A percentile compares a stretch with the other conserved stretches of the same genome.
phyloP scores from a whole-genome alignment of 2,888 invertebrate species.

The Limenitis camilla region DNA sequence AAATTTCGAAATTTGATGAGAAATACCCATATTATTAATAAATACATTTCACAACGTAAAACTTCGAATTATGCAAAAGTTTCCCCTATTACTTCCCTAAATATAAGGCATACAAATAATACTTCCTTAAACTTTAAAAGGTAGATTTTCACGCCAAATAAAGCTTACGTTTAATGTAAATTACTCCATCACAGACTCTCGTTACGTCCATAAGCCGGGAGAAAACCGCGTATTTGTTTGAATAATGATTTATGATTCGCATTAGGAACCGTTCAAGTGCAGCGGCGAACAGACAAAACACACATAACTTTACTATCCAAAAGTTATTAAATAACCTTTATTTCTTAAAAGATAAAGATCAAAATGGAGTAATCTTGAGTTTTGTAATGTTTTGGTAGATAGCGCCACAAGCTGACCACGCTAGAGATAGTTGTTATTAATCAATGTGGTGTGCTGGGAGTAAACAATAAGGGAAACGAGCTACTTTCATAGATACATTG shows the following conservation, averaged over 20 bases:
- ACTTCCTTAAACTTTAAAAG: not conserved
- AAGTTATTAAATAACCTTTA: conserved; percentile 7
- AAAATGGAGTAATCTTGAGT: conserved; percentile 4
- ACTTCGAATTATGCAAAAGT: too few relatives aligned
- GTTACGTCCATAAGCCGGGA: not conserved
- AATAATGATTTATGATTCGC: conserved; percentile 15
- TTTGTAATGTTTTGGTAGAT: conserved; percentile 1
- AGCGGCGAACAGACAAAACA: conserved; percentile 3
- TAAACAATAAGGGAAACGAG: conserved; percentile 45
- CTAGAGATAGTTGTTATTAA: conserved; percentile 36
- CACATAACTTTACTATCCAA: not conserved
- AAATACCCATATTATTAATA: too few relatives aligned
- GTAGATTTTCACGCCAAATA: not conserved
- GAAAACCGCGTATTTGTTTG: conserved; percentile 12
- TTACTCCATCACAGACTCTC: conserved; percentile 2
- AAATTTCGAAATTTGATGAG: too few relatives aligned
- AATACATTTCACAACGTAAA: too few relatives aligned
- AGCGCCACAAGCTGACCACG: conserved; percentile 30
- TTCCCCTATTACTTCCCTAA: too few relatives aligned
- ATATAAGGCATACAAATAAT: too few relatives aligned
- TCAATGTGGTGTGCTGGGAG: conserved; percentile 51
- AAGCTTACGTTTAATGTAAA: not conserved
- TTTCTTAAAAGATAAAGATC: not conserved
- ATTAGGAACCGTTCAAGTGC: conserved; percentile 12
- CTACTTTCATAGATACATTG: conserved; percentile 33